Conservation (phyloP, 2,113 vertebrate genomes). For the Ailuropoda melanoleuca region DNA sequence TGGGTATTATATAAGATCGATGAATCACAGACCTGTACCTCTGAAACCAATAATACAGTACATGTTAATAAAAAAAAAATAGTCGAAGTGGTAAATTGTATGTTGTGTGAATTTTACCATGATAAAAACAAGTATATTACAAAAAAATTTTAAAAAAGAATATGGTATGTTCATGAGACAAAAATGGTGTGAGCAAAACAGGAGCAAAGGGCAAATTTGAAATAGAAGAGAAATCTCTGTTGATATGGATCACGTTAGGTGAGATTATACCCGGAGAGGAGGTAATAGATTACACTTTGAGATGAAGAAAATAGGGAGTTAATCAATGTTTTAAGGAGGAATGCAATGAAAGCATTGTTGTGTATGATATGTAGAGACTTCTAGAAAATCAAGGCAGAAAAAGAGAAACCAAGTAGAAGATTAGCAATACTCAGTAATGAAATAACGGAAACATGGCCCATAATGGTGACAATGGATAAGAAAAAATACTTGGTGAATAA, state of each 20-base stretch:
- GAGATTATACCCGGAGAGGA: neutral
- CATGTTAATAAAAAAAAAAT: neutral
- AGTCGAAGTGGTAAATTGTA: neutral
- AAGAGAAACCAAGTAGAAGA: neutral
- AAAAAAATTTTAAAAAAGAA: neutral
- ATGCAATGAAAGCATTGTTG: neutral
- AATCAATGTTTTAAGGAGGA: neutral
- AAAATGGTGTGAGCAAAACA: neutral
- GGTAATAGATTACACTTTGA: neutral
- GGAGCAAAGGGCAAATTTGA: neutral
- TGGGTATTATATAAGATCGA: neutral
- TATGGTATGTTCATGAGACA: neutral
- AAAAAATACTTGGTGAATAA: neutral
- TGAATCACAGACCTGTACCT: neutral
- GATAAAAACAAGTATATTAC: neutral
- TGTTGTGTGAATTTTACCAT: neutral
- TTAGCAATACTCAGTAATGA: neutral
- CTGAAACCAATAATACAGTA: neutral
- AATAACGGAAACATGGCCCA: neutral
- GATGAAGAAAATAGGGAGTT: neutral
- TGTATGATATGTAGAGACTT: neutral
- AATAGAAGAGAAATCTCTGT: neutral
- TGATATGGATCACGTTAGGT: neutral
- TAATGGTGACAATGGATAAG: neutral
- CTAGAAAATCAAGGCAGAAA: neutral